A percentile compares a stretch with the other conserved stretches of the same genome.
phyloP scores from a whole-genome alignment of 2,113 vertebrate species.

The Malurus alboscapulatus region DNA sequence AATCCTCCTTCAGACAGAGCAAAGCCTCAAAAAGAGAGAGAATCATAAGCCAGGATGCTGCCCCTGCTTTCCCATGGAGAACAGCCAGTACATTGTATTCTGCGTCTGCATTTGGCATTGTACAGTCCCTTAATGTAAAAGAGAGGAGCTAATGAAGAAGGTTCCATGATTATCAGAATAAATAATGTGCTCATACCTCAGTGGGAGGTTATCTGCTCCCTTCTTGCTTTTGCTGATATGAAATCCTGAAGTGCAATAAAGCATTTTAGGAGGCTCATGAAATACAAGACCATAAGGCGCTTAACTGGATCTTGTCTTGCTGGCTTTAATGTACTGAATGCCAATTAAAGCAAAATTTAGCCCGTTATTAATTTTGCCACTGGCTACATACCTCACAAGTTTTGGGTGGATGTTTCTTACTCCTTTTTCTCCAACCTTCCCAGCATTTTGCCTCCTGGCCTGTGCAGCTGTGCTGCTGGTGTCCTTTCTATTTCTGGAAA shows the following conservation, averaged over 20 bases:
- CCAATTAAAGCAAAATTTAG: constrained; percentile 25
- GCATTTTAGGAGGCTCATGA: not conserved
- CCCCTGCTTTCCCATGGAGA: not conserved
- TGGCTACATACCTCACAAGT: constrained; percentile 30
- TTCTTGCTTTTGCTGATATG: not conserved
- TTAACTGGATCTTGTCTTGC: not conserved
- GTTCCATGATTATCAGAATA: not conserved
- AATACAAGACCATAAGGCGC: not conserved
- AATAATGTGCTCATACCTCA: not conserved
- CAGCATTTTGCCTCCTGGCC: constrained; percentile 42
- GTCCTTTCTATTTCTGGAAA: constrained; percentile 46
- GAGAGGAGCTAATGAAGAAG: not conserved
- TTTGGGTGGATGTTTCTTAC: not conserved
- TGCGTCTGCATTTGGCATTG: not conserved
- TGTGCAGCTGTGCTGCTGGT: constrained; percentile 40
- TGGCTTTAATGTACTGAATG: not conserved
- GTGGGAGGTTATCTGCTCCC: not conserved
- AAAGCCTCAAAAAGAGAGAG: not conserved
- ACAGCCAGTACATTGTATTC: not conserved
- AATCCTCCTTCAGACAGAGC: not conserved
- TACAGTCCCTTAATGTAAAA: not conserved
- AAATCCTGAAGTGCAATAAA: constrained; percentile 13
- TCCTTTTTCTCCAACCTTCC: not conserved
- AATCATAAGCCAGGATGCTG: not conserved
- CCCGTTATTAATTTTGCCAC: constrained; percentile 3